Conservation (phyloP, 2,113 vertebrate genomes). For the Vimba vimba region DNA sequence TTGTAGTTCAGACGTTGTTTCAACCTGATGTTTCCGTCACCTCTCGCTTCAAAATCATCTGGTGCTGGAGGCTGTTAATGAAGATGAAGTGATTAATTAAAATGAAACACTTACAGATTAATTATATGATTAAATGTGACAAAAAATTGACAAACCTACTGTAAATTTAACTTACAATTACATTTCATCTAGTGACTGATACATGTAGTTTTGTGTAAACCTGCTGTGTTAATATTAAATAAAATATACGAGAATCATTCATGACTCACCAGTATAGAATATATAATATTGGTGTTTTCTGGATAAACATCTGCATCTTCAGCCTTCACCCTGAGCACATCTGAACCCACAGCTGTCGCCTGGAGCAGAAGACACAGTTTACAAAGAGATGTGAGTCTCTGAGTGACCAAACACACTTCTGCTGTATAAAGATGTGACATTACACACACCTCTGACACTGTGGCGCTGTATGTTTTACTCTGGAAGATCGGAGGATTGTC, state of each 20-base stretch:
- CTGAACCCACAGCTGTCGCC: neutral
- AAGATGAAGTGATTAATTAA: neutral
- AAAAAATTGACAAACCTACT: neutral
- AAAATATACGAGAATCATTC: too few relatives aligned
- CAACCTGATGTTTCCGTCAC: constrained; percentile 70
- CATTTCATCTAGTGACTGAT: neutral
- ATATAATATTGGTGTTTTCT: constrained; percentile 64
- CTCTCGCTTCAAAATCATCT: constrained; percentile 69
- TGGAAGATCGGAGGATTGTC: constrained; percentile 74
- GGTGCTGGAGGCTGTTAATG: constrained; percentile 67
- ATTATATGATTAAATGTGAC: neutral
- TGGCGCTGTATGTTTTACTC: constrained; percentile 38
- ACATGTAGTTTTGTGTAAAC: neutral
- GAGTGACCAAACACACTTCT: neutral
- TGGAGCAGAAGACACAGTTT: constrained; percentile 23
- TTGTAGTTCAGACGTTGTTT: constrained; percentile 77
- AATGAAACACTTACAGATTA: neutral
- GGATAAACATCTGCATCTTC: constrained; percentile 67
- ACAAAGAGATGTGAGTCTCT: neutral
- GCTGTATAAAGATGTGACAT: neutral
- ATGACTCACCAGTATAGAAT: constrained; percentile 69
- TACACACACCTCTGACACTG: constrained; percentile 75
- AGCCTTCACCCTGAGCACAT: constrained; percentile 71
- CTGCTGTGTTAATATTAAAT: neutral
- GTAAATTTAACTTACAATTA: neutral